phyloP scores from a whole-genome alignment of 1,140 invertebrate species.

The Rhyzopertha dominica region DNA sequence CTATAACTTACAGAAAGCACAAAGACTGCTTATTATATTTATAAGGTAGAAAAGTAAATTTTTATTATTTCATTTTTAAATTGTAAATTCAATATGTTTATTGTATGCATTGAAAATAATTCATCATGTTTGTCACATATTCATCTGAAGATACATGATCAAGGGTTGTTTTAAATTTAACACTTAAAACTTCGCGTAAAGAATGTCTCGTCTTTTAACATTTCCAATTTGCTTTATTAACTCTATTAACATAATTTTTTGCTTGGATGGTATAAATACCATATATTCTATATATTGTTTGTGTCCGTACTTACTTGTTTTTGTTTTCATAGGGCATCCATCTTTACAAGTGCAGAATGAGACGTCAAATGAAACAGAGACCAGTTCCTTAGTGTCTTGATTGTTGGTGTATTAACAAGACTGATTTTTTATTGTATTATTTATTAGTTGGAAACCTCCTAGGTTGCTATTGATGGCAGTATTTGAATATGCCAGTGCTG shows the following conservation, averaged over 20 bases:
- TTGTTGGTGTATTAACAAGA: conserved; percentile 4
- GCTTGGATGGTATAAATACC: background rate
- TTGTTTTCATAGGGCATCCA: no score
- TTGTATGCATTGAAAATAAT: background rate
- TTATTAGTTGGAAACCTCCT: no score
- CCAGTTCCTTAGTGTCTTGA: conserved; percentile 2
- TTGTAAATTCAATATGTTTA: conserved; percentile 1
- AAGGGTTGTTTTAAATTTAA: background rate
- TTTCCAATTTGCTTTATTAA: background rate
- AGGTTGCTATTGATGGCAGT: no score
- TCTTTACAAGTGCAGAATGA: background rate
- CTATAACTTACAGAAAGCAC: conserved; percentile 2
- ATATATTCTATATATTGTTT: background rate
- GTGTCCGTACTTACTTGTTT: no score
- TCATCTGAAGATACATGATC: background rate
- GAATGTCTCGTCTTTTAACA: background rate
- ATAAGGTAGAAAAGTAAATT: background rate
- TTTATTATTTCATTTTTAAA: background rate
- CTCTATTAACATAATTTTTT: background rate
- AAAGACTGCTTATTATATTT: background rate
- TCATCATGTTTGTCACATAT: background rate
- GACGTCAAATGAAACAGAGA: background rate
- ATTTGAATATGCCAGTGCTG: no score
- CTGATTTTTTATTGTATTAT: no score
- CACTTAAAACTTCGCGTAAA: background rate